phyloP scores from a whole-genome alignment of 2,797 vertebrate species.

The Smutsia temminckii region DNA sequence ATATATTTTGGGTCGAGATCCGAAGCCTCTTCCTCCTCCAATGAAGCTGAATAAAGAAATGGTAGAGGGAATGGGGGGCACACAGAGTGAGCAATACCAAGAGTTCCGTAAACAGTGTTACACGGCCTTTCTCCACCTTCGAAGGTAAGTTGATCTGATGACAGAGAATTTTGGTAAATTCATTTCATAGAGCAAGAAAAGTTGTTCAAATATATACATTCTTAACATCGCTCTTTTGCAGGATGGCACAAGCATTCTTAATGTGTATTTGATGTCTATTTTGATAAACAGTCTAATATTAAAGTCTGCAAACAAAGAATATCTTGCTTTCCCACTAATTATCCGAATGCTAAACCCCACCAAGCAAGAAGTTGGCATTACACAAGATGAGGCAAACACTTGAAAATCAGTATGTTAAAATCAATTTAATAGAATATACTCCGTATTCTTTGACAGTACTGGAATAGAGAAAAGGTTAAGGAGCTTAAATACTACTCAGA shows the following conservation, averaged over 20 bases:
- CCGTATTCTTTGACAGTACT: neutral
- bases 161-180: neutral
- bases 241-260: neutral
- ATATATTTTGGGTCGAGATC: constrained; percentile 97
- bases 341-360: neutral
- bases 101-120: constrained; percentile 99
- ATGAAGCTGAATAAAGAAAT: constrained; percentile 99
- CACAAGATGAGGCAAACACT: neutral
- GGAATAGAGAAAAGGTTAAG: neutral
- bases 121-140: constrained; percentile 96
- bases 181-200: neutral
- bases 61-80: constrained; percentile 99
- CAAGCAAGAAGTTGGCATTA: neutral
- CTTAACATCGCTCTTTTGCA: neutral
- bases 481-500: neutral
- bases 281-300: neutral
- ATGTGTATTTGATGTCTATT: neutral
- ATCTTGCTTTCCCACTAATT: neutral
- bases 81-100: constrained; percentile 98
- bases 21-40: constrained; percentile 96
- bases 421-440: neutral
- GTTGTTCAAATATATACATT: neutral
- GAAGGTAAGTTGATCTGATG: constrained; percentile 87
- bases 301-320: neutral
- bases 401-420: neutral